phyloP scores from a whole-genome alignment of 2,888 invertebrate genomes.

The Abscondita cerata region DNA sequence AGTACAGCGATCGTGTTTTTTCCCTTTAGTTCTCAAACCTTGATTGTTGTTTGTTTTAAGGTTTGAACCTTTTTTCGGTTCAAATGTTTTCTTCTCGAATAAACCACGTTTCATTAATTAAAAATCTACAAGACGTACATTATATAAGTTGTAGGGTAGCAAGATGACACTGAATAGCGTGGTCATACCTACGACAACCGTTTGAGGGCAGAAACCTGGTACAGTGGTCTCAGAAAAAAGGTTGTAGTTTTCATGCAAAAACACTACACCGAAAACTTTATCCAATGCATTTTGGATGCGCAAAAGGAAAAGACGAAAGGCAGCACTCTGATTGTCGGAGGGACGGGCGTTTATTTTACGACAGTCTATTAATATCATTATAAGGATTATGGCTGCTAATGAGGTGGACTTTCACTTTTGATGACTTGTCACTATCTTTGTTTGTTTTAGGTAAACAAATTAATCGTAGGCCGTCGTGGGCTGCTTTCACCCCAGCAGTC shows the following conservation, averaged over 20 bases:
- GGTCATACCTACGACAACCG: slow-evolving; percentile 75
- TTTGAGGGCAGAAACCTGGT: slow-evolving; percentile 96
- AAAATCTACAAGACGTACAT: neutral
- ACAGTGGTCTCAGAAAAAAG: slow-evolving; percentile 98
- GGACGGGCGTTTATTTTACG: slow-evolving; percentile 94
- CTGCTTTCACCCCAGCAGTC: slow-evolving; percentile 96
- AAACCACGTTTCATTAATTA: neutral
- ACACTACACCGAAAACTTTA: slow-evolving; percentile 97
- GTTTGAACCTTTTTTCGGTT: neutral
- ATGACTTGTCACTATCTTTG: neutral
- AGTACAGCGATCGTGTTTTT: neutral
- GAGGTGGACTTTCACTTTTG: slow-evolving; percentile 66
- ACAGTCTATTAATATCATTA: slow-evolving; percentile 90
- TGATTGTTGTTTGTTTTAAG: neutral
- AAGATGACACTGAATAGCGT: slow-evolving; percentile 63
- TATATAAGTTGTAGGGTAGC: neutral
- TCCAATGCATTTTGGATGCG: slow-evolving; percentile 90
- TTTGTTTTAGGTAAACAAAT: slow-evolving; percentile 74
- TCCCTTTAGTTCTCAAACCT: neutral
- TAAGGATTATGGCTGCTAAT: slow-evolving; percentile 94
- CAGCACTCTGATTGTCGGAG: slow-evolving; percentile 90
- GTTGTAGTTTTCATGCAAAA: slow-evolving; percentile 88
- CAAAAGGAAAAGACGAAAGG: slow-evolving; percentile 73
- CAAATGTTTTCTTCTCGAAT: neutral
- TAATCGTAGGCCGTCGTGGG: slow-evolving; percentile 92